Base-by-base conservation (phyloP, 2,888 invertebrate species). In the Labia minor region DNA sequence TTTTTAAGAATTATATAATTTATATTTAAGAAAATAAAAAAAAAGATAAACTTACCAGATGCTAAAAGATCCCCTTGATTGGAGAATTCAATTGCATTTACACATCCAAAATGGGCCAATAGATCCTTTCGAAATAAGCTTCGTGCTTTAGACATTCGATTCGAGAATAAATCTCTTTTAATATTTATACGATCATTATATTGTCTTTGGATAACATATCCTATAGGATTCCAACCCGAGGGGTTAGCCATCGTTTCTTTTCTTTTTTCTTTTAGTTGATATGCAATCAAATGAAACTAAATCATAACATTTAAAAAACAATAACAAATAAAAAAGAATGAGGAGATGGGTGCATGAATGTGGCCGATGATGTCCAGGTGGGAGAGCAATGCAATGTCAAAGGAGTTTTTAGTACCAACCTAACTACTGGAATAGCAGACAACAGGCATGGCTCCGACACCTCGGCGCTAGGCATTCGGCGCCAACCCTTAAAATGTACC, bases 71-170 rank as follows among this genome's bases (percentile, higher is more conserved):
- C 87, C 73, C 94, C 94, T 80, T 92, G 88, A 72, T 85, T 83
- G 65, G 93, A 94, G 81, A 95, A 96, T 80, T 95, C 95, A 73
- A 95, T 89, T 70, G 95, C 95, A 82, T 96, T 96, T 68, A 96
- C 93, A 83, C 95, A 96, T 75, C 95, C 95, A 82, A 87, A 95
- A 82, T 95, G 95, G 71, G 91, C 90, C 71, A 87, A 82, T 67
- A 95, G 83, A 80, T 95, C 91, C 74, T 89, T 89, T 73, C 88
- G 85, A 78, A 86, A 93, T 61, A 95, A 82, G 80, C 87, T 89
- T 76, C 85, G 85, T 6, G 90, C 89, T 68, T 81, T 81, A 67
- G 81, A 80, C 70, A 90, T 80, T 70, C 90, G 85, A 69, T 81
- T 78, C 71, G 77, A 77, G 68, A 86, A 83, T 71, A 87, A 79